Conservation (phyloP, 2,797 vertebrate genomes). For the Ceyx erithaca region DNA sequence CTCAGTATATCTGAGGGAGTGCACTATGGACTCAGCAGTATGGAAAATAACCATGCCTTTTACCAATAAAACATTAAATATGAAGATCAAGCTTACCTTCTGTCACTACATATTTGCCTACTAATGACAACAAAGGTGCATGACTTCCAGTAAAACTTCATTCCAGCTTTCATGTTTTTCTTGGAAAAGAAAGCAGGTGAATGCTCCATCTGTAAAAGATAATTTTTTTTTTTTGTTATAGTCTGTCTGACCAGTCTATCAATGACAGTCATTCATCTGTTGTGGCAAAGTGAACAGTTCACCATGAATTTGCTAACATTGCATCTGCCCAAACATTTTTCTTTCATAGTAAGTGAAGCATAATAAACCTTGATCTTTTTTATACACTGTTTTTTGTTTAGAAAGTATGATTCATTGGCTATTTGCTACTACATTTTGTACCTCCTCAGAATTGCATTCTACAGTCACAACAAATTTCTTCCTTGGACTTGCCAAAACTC, state of each 20-base stretch:
- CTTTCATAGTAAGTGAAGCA: not conserved
- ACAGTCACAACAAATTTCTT: constrained; percentile 3
- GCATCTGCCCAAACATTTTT: constrained; percentile 22
- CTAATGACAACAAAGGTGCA: not conserved
- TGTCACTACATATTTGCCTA: not conserved
- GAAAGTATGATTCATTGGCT: constrained; percentile 16
- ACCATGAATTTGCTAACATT: constrained; percentile 24
- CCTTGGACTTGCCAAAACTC: not conserved
- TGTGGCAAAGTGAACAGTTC: not conserved
- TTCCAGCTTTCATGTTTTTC: constrained; percentile 22
- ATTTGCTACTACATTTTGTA: not conserved
- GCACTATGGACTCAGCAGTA: not conserved
- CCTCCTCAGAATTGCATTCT: not conserved
- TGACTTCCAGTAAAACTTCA: constrained; percentile 6
- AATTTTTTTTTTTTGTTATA: constrained; percentile 40
- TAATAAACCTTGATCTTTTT: constrained; percentile 64
- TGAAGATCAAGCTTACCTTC: not conserved
- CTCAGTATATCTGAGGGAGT: not conserved
- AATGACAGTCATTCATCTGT: constrained; percentile 24
- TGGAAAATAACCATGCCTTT: not conserved
- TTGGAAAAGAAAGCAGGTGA: not conserved
- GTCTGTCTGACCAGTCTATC: constrained; percentile 37
- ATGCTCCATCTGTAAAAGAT: constrained; percentile 54
- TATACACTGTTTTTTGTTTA: not conserved
- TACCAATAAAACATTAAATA: constrained; percentile 9